A percentile compares a stretch with the other conserved stretches of the same genome.
phyloP scores from a whole-genome alignment of 2,113 vertebrate genomes.

The Spermophilus dauricus region DNA sequence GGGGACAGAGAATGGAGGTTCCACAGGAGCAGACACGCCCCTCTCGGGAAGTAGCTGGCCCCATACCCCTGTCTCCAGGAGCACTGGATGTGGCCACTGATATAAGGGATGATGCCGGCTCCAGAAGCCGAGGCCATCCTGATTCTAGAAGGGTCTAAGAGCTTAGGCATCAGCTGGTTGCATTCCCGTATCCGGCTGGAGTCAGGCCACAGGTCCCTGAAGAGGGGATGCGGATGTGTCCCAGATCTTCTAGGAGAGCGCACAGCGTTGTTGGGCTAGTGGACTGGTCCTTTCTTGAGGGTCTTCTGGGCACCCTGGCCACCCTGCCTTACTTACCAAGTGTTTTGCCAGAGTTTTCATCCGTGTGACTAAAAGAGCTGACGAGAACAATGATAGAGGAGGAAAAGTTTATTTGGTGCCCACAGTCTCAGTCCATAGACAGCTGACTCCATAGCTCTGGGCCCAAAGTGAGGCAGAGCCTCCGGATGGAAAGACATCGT shows the following conservation, averaged over 20 bases:
- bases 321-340: not conserved
- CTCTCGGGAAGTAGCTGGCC: not conserved
- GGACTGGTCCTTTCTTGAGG: rapidly evolving
- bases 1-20: not conserved
- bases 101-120: not conserved
- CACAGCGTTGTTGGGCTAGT: not conserved
- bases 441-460: no score
- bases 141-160: no score
- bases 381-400: no score
- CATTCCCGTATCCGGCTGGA: not conserved
- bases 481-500: no score
- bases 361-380: no score
- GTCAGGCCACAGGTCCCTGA: not conserved
- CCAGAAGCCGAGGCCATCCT: not conserved
- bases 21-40: no score
- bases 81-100: no score
- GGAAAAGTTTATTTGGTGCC: no score
- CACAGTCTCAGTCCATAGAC: no score
- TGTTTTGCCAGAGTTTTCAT: no score
- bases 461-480: no score
- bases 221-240: rapidly evolving
- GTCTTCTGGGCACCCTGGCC: not conserved
- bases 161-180: not conserved
- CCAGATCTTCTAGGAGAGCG: not conserved
- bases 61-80: not conserved